phyloP scores from a whole-genome alignment of 1,140 invertebrate genomes.

The Arion vulgaris region DNA sequence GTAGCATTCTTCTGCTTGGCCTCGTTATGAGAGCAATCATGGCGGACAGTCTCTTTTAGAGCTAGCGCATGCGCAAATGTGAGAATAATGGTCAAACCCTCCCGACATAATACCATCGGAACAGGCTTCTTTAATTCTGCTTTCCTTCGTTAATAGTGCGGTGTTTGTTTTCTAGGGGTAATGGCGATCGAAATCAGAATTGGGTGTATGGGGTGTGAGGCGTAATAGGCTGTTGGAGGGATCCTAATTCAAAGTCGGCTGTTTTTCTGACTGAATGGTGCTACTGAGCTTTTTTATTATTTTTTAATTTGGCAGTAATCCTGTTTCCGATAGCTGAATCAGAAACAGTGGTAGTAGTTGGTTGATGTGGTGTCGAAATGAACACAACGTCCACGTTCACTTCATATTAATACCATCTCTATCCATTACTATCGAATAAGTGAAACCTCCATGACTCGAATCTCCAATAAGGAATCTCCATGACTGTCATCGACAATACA shows the following conservation, averaged over 20 bases:
- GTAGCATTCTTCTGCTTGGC: slow-evolving; percentile 29
- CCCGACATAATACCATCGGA: slow-evolving; percentile 29
- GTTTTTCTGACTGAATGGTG: too few relatives aligned
- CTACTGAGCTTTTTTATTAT: too few relatives aligned
- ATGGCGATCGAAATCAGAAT: not conserved
- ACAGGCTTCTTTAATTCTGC: not conserved
- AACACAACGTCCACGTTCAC: too few relatives aligned
- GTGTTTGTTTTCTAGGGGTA: not conserved
- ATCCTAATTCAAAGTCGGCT: not conserved
- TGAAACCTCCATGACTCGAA: too few relatives aligned
- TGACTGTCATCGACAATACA: too few relatives aligned
- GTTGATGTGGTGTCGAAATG: too few relatives aligned
- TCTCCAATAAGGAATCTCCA: too few relatives aligned
- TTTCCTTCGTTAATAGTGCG: slow-evolving; percentile 3
- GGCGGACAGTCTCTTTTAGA: slow-evolving; percentile 35
- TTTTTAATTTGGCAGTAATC: too few relatives aligned
- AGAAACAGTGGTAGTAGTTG: too few relatives aligned
- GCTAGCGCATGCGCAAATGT: slow-evolving; percentile 37
- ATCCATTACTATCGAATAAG: too few relatives aligned
- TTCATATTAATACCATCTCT: too few relatives aligned
- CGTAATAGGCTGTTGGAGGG: slow-evolving; percentile 10
- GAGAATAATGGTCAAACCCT: slow-evolving; percentile 31
- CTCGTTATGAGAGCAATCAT: slow-evolving; percentile 39
- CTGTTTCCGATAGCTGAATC: too few relatives aligned
- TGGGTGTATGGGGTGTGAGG: not conserved